Evolutionary conservation across 2,888 invertebrate genomes (phyloP).

Genomic region (Malthinus flaveolus): DNA sequence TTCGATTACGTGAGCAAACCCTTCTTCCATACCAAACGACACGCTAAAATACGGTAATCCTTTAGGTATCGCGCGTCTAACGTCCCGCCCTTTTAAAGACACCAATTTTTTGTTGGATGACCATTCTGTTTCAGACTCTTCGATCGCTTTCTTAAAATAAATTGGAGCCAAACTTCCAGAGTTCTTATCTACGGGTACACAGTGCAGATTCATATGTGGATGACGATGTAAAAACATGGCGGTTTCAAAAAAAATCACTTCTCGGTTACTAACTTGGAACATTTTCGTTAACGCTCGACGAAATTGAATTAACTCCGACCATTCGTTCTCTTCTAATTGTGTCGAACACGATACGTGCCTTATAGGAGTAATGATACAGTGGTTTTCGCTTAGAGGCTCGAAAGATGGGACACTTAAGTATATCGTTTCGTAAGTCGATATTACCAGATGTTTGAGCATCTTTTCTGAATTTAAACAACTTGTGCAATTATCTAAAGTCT

Average conservation of each 20-base stretch:
- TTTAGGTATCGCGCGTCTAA: conserved; percentile 84
- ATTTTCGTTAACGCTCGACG: conserved; percentile 77
- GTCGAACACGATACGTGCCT: conserved; percentile 81
- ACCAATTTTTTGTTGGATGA: conserved; percentile 91
- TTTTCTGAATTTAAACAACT: conserved; percentile 81
- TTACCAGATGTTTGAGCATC: conserved; percentile 82
- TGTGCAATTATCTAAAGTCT: conserved; percentile 77
- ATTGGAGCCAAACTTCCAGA: conserved; percentile 89
- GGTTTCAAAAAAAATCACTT: conserved; percentile 90
- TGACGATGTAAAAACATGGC: conserved; percentile 63
- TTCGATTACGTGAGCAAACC: conserved; percentile 97
- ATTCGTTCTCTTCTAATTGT: conserved; percentile 91
- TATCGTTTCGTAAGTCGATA: conserved; percentile 79
- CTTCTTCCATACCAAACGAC: conserved; percentile 87
- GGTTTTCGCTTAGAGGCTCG: conserved; percentile 80
- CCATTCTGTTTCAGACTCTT: conserved; percentile 96
- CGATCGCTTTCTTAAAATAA: conserved; percentile 96
- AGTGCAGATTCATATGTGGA: conserved; percentile 87
- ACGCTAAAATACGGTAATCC: conserved; percentile 95
- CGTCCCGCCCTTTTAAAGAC: conserved; percentile 68
- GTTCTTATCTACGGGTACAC: conserved; percentile 83
- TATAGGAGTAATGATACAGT: conserved; percentile 84
- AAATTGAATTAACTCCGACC: conserved; percentile 83
- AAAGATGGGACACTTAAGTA: conserved; percentile 82
- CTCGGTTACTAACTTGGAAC: conserved; percentile 72